phyloP scores from a whole-genome alignment of 1,140 invertebrate genomes.

The Meloidogyne exigua region DNA sequence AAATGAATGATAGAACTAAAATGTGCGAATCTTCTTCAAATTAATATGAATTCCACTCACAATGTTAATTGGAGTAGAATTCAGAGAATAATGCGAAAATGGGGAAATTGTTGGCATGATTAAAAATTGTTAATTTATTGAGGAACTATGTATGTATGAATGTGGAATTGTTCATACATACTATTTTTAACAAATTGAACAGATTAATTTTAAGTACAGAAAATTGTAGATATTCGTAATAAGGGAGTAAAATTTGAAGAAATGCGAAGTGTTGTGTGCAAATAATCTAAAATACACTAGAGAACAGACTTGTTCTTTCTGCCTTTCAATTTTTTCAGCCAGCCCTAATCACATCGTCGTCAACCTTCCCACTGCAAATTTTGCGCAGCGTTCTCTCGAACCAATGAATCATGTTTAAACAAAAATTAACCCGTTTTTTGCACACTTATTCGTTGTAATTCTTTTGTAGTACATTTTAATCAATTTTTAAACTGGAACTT shows the following conservation, averaged over 20 bases:
- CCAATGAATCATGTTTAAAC: constrained; percentile 2
- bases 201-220: no score
- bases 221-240: not conserved
- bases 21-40: no score
- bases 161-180: no score
- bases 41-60: no score
- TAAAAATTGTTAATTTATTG: no score
- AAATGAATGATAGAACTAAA: no score
- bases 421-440: not conserved
- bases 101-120: no score
- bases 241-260: not conserved
- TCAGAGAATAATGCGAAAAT: no score
- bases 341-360: not conserved
- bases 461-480: not conserved
- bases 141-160: no score
- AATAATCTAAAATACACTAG: not conserved
- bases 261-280: not conserved
- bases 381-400: constrained; percentile 3
- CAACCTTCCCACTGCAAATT: not conserved
- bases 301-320: not conserved
- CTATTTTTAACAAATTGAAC: no score
- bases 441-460: not conserved
- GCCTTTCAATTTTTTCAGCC: not conserved
- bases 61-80: no score
- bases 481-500: not conserved